Evolutionary conservation across 2,113 vertebrate species (phyloP).

Genomic region (Triplophysa rosa): DNA sequence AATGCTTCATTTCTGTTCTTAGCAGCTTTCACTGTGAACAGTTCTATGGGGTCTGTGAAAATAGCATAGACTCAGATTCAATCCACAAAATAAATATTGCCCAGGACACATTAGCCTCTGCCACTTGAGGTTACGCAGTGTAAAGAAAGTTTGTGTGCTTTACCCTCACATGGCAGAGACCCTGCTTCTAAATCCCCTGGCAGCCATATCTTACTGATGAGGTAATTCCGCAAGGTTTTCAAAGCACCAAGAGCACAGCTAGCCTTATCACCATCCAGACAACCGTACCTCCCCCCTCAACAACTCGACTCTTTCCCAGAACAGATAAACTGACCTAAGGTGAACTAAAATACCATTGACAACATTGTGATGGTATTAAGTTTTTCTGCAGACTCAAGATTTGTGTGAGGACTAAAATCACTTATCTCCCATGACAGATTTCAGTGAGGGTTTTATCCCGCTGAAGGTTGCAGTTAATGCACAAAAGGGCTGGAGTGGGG

Average conservation of each 20-base stretch:
- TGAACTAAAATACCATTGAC: conserved; percentile 25
- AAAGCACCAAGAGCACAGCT: conserved; percentile 5
- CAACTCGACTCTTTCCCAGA: conserved; percentile 17
- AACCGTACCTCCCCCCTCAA: conserved; percentile 15
- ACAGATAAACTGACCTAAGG: conserved; percentile 19
- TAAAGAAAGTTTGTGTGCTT: conserved; percentile 18
- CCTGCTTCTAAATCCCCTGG: conserved; percentile 10
- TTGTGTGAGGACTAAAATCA: conserved; percentile 11
- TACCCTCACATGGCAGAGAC: conserved; percentile 38
- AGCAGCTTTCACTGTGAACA: neutral
- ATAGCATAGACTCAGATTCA: neutral
- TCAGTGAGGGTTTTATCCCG: neutral
- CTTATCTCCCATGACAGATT: conserved; percentile 17
- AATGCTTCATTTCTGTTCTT: neutral
- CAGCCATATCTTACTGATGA: conserved; percentile 43
- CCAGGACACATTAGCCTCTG: neutral
- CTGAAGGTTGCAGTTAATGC: neutral
- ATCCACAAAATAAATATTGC: conserved; percentile 26
- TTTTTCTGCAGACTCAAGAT: neutral
- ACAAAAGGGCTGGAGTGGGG: neutral
- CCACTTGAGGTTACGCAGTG: conserved; percentile 25
- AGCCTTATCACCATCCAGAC: conserved; percentile 25
- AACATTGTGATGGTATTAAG: conserved; percentile 5
- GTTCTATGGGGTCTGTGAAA: neutral
- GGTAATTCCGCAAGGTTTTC: conserved; percentile 29